Evolutionary conservation across 2,888 invertebrate genomes (phyloP).

Genomic region (Empis stercorea): DNA sequence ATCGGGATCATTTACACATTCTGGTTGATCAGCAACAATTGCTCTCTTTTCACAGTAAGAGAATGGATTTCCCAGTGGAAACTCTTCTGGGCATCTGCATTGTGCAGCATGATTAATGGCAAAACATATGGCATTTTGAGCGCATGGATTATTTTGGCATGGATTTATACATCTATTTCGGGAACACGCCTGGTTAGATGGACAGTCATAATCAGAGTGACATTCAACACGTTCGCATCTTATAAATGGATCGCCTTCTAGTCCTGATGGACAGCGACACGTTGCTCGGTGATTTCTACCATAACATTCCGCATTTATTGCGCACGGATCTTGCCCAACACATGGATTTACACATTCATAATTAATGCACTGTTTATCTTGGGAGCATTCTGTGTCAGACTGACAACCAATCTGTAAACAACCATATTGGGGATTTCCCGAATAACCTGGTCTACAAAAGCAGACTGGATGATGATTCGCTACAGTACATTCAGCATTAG

Average conservation of each 20-base stretch:
- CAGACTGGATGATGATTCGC: conserved; percentile 77
- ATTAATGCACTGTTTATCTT: conserved; percentile 69
- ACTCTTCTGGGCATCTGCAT: conserved; percentile 69
- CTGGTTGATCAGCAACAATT: conserved; percentile 38
- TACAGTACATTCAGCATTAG: conserved; percentile 69
- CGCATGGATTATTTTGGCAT: conserved; percentile 63
- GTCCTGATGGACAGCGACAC: conserved; percentile 66
- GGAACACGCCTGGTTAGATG: conserved; percentile 58
- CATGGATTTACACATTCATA: conserved; percentile 74
- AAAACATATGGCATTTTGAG: conserved; percentile 69
- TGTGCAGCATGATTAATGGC: conserved; percentile 67
- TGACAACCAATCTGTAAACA: conserved; percentile 73
- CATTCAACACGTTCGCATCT: conserved; percentile 69
- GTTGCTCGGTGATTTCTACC: conserved; percentile 66
- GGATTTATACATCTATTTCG: conserved; percentile 66
- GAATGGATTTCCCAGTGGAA: conserved; percentile 68
- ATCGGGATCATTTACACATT: conserved; percentile 65
- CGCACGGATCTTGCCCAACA: conserved; percentile 64
- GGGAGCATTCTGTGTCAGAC: conserved; percentile 68
- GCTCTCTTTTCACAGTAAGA: conserved; percentile 54
- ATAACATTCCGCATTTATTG: conserved; percentile 71
- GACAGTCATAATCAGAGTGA: conserved; percentile 65
- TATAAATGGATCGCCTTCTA: conserved; percentile 66
- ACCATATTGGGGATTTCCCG: conserved; percentile 72
- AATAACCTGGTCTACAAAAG: conserved; percentile 66